Base-by-base conservation (phyloP, 2,888 invertebrate species). In the Eupithecia pulchellata region DNA sequence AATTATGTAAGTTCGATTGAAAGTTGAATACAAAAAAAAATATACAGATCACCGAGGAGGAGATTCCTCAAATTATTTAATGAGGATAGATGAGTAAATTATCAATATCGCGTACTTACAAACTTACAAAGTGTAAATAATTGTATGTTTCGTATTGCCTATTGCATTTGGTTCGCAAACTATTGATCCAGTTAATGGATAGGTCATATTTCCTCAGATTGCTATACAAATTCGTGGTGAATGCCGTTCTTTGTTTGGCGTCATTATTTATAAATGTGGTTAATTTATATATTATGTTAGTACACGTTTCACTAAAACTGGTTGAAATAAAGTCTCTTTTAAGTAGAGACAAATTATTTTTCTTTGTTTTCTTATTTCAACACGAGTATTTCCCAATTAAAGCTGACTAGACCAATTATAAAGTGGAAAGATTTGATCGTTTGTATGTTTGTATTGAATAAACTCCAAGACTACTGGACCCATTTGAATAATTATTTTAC, bases 141-240 rank as follows among this genome's bases (percentile, higher is more conserved):
- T 83, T 20, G 82, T 84, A 84, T 81, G 82, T 84, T 86, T 85
- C 81, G 69, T 78, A 78, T 81, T 74, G 77, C 71, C 78, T 82
- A 82, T 85, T 87, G 84, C 86, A 84, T 79, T 84, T 79, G 77
- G 82, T 84, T 82, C 82, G 83, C 85, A 84, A 89, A 86, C 88
- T 85, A 86, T 86, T 82, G 84, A 88, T 87, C 86, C 83, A 89
- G 88, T 88, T 89, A 86, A 81, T 68, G 64, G 66, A 72, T 73
- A 73, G 73, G 66, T n/a, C 4, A 11, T 87, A 88, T 90, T 91
- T 91, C 91, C 84, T 87, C 90, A 90, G 79, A 88, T 89, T 91
- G 88, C 89, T 87, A 87, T 87, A 90, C 86, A 86, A 85, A 86
- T 83, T 81, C 81, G 81, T 82, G 34, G 82, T 83, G 83, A 87